These are phyloP conservation scores for Cryptophagus acutangulus DNA, from an alignment of 2,888 invertebrate species.

Conservation along the genomic window DNA sequence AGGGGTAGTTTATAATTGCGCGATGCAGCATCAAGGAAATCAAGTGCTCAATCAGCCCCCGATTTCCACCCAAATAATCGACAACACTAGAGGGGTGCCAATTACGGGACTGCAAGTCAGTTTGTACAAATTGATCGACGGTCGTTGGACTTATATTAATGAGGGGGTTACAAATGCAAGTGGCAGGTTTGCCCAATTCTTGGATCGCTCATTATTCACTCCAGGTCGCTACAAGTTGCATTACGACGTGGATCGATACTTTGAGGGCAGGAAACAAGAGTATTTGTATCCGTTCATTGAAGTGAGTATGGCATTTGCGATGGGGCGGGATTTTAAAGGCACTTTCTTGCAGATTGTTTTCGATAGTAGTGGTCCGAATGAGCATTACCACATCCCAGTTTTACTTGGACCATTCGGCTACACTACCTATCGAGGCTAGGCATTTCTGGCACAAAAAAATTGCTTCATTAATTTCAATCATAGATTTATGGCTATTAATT, in stretches of 20 bases:
- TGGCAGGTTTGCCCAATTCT: slow-evolving; percentile 63
- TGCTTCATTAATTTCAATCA: too few relatives aligned
- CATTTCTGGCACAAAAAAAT: slow-evolving; percentile 31
- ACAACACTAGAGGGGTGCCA: slow-evolving; percentile 65
- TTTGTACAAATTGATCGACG: slow-evolving; percentile 60
- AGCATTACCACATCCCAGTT: slow-evolving; percentile 72
- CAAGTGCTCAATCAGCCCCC: slow-evolving; percentile 47
- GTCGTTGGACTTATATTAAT: slow-evolving; percentile 64
- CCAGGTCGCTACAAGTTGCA: slow-evolving; percentile 69
- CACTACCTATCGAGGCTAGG: slow-evolving; percentile 70
- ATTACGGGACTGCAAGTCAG: slow-evolving; percentile 63
- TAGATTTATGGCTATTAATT: not conserved
- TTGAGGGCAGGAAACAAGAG: slow-evolving; percentile 54
- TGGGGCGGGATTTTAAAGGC: slow-evolving; percentile 1
- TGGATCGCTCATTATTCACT: slow-evolving; percentile 56
- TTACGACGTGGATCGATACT: slow-evolving; percentile 70
- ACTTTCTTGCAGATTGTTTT: slow-evolving; percentile 60
- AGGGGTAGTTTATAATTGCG: not conserved
- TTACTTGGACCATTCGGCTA: slow-evolving; percentile 73
- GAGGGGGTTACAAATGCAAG: slow-evolving; percentile 59
- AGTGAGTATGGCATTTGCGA: slow-evolving; percentile 44
- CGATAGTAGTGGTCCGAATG: slow-evolving; percentile 56
- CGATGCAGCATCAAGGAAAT: slow-evolving; percentile 9
- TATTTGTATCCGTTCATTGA: slow-evolving; percentile 75
- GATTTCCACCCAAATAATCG: slow-evolving; percentile 71